A percentile compares a stretch with the other conserved stretches of the same genome.
These are phyloP conservation scores for Chiloscyllium punctatum DNA, from an alignment of 2,797 vertebrate genomes.

Conservation along the genomic window DNA sequence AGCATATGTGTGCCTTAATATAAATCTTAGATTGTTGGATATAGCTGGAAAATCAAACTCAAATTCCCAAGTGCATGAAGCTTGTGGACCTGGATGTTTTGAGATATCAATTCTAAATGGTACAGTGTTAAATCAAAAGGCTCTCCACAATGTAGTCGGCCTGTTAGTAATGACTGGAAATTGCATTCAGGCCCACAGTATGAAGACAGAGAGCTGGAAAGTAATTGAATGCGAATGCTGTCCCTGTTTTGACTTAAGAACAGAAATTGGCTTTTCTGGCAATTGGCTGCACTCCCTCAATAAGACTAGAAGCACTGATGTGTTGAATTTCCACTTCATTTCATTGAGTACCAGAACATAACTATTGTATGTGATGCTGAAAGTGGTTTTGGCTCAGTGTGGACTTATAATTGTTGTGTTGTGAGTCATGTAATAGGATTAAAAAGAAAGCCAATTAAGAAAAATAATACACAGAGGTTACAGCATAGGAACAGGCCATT, in stretches of 20 bases:
- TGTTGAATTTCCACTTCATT: neutral
- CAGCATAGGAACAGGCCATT: neutral
- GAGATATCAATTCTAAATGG: constrained; percentile 40
- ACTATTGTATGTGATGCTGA: neutral
- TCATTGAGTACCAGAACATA: neutral
- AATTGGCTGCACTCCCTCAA: neutral
- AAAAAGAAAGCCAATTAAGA: neutral
- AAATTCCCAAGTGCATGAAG: constrained; percentile 40
- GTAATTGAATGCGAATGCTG: constrained; percentile 46
- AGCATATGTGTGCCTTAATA: neutral
- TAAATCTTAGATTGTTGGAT: neutral
- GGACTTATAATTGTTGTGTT: neutral
- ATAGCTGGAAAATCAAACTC: constrained; percentile 45
- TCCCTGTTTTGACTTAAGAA: constrained; percentile 43
- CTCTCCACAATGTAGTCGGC: constrained; percentile 43
- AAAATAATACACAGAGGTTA: neutral
- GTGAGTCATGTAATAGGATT: neutral
- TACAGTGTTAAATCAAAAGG: constrained; percentile 31
- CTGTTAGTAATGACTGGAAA: constrained; percentile 47
- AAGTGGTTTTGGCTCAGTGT: neutral
- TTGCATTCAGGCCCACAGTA: constrained; percentile 43
- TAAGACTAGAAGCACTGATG: neutral
- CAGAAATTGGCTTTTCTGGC: constrained; percentile 41
- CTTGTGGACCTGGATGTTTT: constrained; percentile 44
- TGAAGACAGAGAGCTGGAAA: constrained; percentile 44